Conservation (phyloP, 2,113 vertebrate genomes). For the Lasiurus cinereus region DNA sequence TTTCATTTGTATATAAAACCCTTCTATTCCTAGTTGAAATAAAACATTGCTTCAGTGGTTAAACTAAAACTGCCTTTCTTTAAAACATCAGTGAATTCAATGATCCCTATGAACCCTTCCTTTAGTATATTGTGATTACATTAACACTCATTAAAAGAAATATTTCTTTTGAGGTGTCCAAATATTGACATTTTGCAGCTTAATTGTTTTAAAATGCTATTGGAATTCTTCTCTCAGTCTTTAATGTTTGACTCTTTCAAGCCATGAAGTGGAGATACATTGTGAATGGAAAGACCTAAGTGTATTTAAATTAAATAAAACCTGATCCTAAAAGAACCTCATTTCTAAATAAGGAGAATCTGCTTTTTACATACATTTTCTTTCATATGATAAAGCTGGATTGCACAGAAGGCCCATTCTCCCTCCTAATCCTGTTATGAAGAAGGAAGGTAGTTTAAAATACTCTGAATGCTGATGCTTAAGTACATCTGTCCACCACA, state of each 20-base stretch:
- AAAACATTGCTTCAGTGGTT: slow-evolving; percentile 56
- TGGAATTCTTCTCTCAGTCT: slow-evolving; percentile 61
- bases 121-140: slow-evolving; percentile 63
- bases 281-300: slow-evolving; percentile 69
- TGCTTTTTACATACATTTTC: not conserved
- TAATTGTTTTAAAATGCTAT: slow-evolving; percentile 69
- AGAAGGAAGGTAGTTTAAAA: slow-evolving; percentile 71
- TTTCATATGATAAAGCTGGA: slow-evolving; percentile 52
- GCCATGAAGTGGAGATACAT: slow-evolving; percentile 13
- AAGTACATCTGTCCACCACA: slow-evolving; percentile 70
- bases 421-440: slow-evolving; percentile 63
- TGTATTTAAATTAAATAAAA: slow-evolving; percentile 70
- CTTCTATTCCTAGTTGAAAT: slow-evolving; percentile 54
- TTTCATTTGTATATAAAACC: slow-evolving; percentile 64
- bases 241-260: slow-evolving; percentile 59
- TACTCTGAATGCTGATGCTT: slow-evolving; percentile 59
- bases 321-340: slow-evolving; percentile 36
- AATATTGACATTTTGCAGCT: slow-evolving; percentile 59
- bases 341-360: slow-evolving; percentile 61
- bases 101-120: slow-evolving; percentile 4
- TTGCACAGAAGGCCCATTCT: slow-evolving; percentile 55
- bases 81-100: slow-evolving; percentile 60
- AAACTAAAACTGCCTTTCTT: slow-evolving; percentile 44
- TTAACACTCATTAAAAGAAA: slow-evolving; percentile 66
- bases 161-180: slow-evolving; percentile 63